Base-by-base conservation (phyloP, 1,140 invertebrate genomes). In the Papilio machaon region DNA sequence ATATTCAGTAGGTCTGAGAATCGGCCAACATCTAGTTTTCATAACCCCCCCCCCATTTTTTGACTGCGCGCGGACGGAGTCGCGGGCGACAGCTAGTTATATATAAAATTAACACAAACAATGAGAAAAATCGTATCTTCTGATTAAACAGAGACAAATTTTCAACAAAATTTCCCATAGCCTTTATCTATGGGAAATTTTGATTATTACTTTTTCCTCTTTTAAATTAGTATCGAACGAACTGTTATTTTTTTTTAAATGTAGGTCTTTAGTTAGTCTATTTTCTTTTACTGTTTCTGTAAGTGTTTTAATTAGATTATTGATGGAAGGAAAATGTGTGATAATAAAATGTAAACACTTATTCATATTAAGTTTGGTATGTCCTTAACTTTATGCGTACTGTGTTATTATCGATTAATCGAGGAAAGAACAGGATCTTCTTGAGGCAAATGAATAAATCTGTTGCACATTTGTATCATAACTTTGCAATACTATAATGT, bases 381-480 rank as follows among this genome's bases (percentile, higher is more conserved):
- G 13, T 38, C 64, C 30, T 23, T 13, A 70, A 30, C 64, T 70
- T 70, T 70, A 70, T 15, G 23, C 9, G 30, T 70, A 70, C 64
- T 70, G 13, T 70, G 64, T 70, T 70, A 70, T 35, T 70, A 70
- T 35, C 64, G 30, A 70, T 70, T 70, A 70, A 70, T 70, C 64
- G 38, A 70, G 64, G 30, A 70, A 70, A 70, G 23, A 70, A 70
- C 64, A 70, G 64, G 64, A 70, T 70, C 23, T 70, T 70, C 64
- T 70, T 70, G 64, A 30, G 64, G 30, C 64, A 17, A 38, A 70
- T 38, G 64, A 70, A 70, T 70, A 70, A 70, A 35, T 70, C 64
- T 70, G 38, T 35, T 70, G 30, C 64, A 70, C 0, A 70, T 13
- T 35, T 64, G 30, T 15, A 70, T 70, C 64, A 70, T 70, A 70